A percentile compares a stretch with the other conserved stretches of the same genome.
These are phyloP conservation scores for Gadus macrocephalus DNA, from an alignment of 2,113 vertebrate species.

Conservation along the genomic window DNA sequence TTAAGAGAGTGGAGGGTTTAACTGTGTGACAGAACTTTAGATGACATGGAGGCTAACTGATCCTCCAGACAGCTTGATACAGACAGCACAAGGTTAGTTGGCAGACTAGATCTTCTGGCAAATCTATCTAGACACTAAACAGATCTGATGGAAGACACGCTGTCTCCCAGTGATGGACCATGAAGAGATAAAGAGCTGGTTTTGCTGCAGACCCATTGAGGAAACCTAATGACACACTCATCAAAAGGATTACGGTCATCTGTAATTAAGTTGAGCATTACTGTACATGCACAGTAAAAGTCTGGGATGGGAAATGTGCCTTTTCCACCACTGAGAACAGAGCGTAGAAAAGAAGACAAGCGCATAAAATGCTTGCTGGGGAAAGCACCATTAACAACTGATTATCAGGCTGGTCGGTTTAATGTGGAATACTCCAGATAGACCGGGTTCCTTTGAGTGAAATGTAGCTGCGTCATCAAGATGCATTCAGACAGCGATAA, in stretches of 20 bases:
- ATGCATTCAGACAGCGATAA: too few relatives aligned
- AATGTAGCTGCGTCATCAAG: too few relatives aligned
- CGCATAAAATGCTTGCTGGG: too few relatives aligned
- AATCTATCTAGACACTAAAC: not conserved
- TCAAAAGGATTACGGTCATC: conserved; percentile 23
- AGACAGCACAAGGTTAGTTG: conserved; percentile 36
- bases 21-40: not conserved
- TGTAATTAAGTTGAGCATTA: not conserved
- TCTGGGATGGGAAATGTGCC: too few relatives aligned
- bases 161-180: conserved; percentile 18
- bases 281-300: too few relatives aligned
- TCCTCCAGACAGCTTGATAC: conserved; percentile 26
- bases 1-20: too few relatives aligned
- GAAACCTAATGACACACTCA: conserved; percentile 29
- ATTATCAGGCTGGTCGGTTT: too few relatives aligned
- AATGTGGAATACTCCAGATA: too few relatives aligned
- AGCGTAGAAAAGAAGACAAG: too few relatives aligned
- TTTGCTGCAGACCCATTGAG: conserved; percentile 17
- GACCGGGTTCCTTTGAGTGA: too few relatives aligned
- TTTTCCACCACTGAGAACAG: too few relatives aligned
- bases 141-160: conserved; percentile 21
- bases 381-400: too few relatives aligned
- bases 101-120: conserved; percentile 28
- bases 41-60: conserved; percentile 21
- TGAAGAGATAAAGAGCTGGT: conserved; percentile 35